phyloP scores from a whole-genome alignment of 1,140 invertebrate genomes.

The Leptinotarsa defecta region DNA sequence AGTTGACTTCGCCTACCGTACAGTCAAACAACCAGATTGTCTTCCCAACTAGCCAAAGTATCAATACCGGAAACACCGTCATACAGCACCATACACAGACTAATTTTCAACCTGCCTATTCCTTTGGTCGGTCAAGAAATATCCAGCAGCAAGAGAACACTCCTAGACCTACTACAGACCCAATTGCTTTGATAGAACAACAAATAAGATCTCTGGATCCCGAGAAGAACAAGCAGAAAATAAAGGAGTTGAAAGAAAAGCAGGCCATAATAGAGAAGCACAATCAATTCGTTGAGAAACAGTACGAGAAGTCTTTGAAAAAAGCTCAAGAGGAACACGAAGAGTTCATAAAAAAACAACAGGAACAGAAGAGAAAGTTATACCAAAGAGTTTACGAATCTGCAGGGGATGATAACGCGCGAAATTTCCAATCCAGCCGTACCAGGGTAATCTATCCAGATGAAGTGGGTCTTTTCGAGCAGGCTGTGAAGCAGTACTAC shows the following conservation, averaged over 20 bases:
- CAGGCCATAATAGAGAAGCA: conserved; percentile 71
- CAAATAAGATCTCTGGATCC: conserved; percentile 57
- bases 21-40: conserved; percentile 20
- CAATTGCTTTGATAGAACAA: conserved; percentile 51
- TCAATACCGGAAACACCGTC: conserved; percentile 19
- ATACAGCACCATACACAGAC: conserved; percentile 55
- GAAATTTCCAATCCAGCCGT: conserved; percentile 44
- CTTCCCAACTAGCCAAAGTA: conserved; percentile 24
- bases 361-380: conserved; percentile 56
- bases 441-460: conserved; percentile 55
- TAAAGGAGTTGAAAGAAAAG: conserved; percentile 64
- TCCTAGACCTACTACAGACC: conserved; percentile 50
- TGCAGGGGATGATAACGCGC: conserved; percentile 37
- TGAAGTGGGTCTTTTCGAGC: conserved; percentile 56
- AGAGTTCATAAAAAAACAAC: conserved; percentile 65
- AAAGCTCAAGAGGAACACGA: conserved; percentile 68
- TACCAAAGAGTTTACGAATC: conserved; percentile 55
- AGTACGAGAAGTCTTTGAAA: conserved; percentile 70
- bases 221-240: conserved; percentile 67
- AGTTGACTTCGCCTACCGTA: conserved; percentile 20
- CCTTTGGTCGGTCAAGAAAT: conserved; percentile 45
- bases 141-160: conserved; percentile 55
- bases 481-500: conserved; percentile 59
- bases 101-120: conserved; percentile 50
- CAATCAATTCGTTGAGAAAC: conserved; percentile 70